Evolutionary conservation across 2,888 invertebrate genomes (phyloP).

Genomic region (Thera britannica): DNA sequence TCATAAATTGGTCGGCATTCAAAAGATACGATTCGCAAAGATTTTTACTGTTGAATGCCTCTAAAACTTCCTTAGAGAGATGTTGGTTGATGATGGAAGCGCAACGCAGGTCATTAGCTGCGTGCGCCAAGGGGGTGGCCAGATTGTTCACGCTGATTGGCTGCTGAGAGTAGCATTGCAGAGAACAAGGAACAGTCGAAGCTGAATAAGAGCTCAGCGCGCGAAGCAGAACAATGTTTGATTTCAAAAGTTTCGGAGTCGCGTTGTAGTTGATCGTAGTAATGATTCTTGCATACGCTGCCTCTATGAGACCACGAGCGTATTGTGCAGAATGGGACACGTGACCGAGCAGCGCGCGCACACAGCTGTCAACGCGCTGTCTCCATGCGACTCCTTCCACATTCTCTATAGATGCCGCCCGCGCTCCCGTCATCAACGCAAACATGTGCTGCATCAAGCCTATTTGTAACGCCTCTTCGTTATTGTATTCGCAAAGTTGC

Average conservation of each 20-base stretch:
- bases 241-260: conserved; percentile 44
- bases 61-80: conserved; percentile 48
- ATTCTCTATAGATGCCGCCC: conserved; percentile 35
- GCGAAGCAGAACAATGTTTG: conserved; percentile 51
- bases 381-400: conserved; percentile 44
- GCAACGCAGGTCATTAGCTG: conserved; percentile 35
- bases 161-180: conserved; percentile 45
- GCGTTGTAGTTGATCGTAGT: conserved; percentile 41
- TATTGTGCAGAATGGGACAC: conserved; percentile 63
- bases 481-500: conserved; percentile 46
- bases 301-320: conserved; percentile 52
- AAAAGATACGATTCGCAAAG: conserved; percentile 59
- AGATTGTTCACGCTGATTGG: conserved; percentile 50
- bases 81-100: conserved; percentile 57
- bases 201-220: conserved; percentile 35
- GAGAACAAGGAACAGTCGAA: conserved; percentile 17
- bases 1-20: conserved; percentile 49
- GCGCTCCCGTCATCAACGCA: conserved; percentile 47
- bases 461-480: conserved; percentile 54
- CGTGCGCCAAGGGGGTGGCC: conserved; percentile 22
- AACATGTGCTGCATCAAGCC: conserved; percentile 59
- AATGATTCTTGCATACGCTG: conserved; percentile 50
- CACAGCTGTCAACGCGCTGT: conserved; percentile 50
- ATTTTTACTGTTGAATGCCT: conserved; percentile 54
- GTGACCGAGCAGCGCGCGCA: conserved; percentile 53